Conservation (phyloP, 1,140 invertebrate genomes). For the Achroia grisella region DNA sequence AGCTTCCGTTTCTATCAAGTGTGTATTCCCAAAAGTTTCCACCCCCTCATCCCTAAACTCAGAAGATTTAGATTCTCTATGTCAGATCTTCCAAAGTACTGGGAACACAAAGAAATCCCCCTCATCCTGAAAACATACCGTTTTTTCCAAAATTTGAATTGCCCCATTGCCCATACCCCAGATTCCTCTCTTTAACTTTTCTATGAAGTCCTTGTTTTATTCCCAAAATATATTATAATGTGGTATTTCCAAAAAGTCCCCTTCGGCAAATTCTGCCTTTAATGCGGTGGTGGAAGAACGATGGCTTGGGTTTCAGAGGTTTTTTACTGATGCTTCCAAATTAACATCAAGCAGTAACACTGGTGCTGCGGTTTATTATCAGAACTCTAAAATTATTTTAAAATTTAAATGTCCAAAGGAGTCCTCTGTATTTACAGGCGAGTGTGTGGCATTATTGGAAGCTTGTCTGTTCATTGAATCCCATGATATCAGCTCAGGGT, state of each 20-base stretch:
- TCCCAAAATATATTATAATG: neutral
- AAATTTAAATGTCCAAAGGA: neutral
- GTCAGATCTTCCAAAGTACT: too few species aligned
- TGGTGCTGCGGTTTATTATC: neutral
- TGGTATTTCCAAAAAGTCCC: neutral
- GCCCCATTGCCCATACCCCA: slow-evolving; percentile 1
- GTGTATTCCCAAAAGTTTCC: neutral
- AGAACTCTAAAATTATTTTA: neutral
- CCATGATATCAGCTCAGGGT: neutral
- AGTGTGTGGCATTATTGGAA: neutral
- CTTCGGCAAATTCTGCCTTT: neutral
- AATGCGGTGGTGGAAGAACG: neutral
- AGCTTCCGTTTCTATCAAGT: neutral
- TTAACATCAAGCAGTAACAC: neutral
- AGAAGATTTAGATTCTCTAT: too few species aligned
- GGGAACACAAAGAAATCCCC: too few species aligned
- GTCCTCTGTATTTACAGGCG: slow-evolving; percentile 1
- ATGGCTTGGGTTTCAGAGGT: neutral
- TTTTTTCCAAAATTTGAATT: neutral
- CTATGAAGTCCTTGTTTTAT: neutral
- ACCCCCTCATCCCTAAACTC: neutral
- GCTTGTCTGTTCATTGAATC: neutral
- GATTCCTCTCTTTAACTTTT: neutral
- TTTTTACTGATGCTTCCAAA: slow-evolving; percentile 2
- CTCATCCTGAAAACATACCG: too few species aligned